Evolutionary conservation across 2,888 invertebrate genomes (phyloP).

Genomic region (Ophion slaviceki): DNA sequence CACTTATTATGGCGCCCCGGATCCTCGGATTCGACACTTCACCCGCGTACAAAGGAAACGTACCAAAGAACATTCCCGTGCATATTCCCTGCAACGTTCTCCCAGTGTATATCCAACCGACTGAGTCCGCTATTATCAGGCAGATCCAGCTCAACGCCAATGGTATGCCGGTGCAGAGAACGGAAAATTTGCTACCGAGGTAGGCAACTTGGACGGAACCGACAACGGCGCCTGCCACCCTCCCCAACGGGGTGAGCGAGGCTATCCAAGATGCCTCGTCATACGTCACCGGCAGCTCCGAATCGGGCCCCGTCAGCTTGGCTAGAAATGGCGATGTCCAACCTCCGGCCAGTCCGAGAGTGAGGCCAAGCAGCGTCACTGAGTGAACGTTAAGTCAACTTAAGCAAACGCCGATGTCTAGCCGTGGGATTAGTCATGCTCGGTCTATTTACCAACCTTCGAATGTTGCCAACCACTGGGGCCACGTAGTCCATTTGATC

Average conservation of each 20-base stretch:
- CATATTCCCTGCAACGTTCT: constrained; percentile 68
- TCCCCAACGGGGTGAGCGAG: constrained; percentile 74
- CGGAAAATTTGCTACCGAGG: constrained; percentile 74
- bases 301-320: constrained; percentile 68
- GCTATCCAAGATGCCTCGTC: constrained; percentile 77
- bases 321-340: constrained; percentile 78
- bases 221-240: constrained; percentile 72
- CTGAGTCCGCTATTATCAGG: constrained; percentile 69
- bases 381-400: constrained; percentile 4
- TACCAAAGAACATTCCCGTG: constrained; percentile 64
- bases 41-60: constrained; percentile 73
- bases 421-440: background rate
- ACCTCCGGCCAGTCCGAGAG: constrained; percentile 71
- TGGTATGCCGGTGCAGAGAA: constrained; percentile 69
- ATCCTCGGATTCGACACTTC: constrained; percentile 74
- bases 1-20: constrained; percentile 68
- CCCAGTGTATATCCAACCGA: constrained; percentile 71
- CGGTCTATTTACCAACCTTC: constrained; percentile 43
- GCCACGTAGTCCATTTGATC: constrained; percentile 60
- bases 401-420: no score
- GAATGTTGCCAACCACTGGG: constrained; percentile 65
- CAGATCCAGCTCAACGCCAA: constrained; percentile 71
- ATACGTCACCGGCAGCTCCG: constrained; percentile 68
- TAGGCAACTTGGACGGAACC: constrained; percentile 70
- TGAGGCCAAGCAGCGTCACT: constrained; percentile 72